A percentile compares a stretch with the other conserved stretches of the same genome.
These are phyloP conservation scores for Nannobrachium achirus DNA, from an alignment of 2,113 vertebrate genomes.

Conservation along the genomic window DNA sequence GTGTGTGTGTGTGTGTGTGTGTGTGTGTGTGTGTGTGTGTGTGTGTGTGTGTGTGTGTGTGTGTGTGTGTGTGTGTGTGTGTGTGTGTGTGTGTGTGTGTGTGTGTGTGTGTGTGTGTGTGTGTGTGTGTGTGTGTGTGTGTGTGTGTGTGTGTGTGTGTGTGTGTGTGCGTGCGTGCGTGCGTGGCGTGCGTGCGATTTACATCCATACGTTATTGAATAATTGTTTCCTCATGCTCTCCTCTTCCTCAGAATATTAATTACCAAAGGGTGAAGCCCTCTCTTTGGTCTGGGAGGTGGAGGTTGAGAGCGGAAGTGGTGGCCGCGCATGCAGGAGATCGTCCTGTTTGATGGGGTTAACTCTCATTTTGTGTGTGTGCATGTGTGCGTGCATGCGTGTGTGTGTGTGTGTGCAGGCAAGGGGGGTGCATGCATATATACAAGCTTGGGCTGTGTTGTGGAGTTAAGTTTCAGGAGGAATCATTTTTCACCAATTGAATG, in stretches of 20 bases:
- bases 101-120: conserved; percentile 18
- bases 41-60: too few relatives aligned
- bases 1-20: conserved; percentile 18
- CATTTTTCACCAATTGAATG: conserved; percentile 27
- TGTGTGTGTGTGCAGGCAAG: background rate
- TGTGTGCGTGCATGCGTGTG: conserved; percentile 29
- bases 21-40: too few relatives aligned
- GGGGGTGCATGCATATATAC: conserved; percentile 8
- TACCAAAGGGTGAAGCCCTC: conserved; percentile 70
- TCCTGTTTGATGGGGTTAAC: conserved; percentile 64
- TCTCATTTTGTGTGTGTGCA: conserved; percentile 33
- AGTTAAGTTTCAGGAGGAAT: conserved; percentile 39
- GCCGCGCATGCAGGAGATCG: conserved; percentile 30
- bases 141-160: conserved; percentile 38
- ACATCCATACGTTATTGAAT: conserved; percentile 73
- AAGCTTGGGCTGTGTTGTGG: conserved; percentile 1
- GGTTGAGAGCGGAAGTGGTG: conserved; percentile 60
- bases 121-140: conserved; percentile 5
- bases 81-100: conserved; percentile 17
- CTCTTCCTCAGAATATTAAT: conserved; percentile 77
- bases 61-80: conserved; percentile 23
- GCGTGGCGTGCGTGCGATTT: conserved; percentile 45
- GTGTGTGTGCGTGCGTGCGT: conserved; percentile 33
- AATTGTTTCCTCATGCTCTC: conserved; percentile 80
- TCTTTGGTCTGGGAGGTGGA: conserved; percentile 57